These are phyloP conservation scores for Neomonachus schauinslandi DNA, from an alignment of 2,113 vertebrate species.

Conservation along the genomic window DNA sequence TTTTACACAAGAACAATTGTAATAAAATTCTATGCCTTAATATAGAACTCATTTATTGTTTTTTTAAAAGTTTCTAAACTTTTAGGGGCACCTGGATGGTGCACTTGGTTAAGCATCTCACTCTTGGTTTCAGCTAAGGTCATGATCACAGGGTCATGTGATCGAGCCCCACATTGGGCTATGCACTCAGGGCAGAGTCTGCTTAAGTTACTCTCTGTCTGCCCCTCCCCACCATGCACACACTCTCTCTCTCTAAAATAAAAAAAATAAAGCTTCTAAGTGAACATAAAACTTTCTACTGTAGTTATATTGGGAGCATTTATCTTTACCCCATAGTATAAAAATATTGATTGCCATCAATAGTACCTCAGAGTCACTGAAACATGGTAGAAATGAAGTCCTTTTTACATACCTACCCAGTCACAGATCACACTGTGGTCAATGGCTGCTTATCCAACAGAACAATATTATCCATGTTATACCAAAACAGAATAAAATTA, in stretches of 20 bases:
- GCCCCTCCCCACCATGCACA: background rate
- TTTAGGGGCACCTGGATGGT: background rate
- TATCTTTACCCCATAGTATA: background rate
- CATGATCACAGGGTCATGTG: background rate
- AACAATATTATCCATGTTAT: background rate
- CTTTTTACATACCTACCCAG: background rate
- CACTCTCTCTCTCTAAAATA: background rate
- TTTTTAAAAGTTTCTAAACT: background rate
- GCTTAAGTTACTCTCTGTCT: background rate
- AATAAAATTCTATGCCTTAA: background rate
- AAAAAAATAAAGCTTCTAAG: background rate
- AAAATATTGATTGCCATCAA: background rate
- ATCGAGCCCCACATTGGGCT: background rate
- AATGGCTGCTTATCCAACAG: background rate
- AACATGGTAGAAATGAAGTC: background rate
- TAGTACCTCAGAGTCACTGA: background rate
- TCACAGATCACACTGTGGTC: background rate
- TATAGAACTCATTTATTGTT: background rate
- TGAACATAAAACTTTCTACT: background rate
- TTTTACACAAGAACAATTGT: background rate
- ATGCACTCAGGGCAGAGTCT: background rate
- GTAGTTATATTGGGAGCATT: background rate
- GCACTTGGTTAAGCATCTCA: background rate
- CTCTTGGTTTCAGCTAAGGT: background rate
- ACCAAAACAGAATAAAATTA: background rate